phyloP scores from a whole-genome alignment of 2,797 vertebrate species.

The Spea hammondii region DNA sequence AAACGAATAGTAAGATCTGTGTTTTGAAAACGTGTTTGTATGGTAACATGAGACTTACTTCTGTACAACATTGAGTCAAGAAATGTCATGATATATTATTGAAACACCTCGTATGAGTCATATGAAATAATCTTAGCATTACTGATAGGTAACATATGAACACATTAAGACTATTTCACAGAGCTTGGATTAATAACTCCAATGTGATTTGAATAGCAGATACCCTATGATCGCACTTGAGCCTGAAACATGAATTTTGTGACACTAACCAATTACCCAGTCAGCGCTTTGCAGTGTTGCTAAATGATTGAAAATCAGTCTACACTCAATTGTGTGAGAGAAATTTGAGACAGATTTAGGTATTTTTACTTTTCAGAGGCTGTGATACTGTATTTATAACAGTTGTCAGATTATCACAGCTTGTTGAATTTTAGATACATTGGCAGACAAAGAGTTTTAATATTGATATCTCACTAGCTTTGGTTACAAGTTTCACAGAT shows the following conservation, averaged over 20 bases:
- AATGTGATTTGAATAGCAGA: constrained; percentile 18
- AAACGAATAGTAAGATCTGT: not conserved
- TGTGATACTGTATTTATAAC: constrained; percentile 16
- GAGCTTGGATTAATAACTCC: not conserved
- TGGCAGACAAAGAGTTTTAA: constrained; percentile 9
- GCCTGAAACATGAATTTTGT: constrained; percentile 11
- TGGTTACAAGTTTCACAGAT: constrained; percentile 18
- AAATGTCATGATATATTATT: constrained; percentile 5
- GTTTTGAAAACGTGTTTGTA: not conserved
- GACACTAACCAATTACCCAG: not conserved
- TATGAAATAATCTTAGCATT: not conserved
- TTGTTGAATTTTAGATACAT: constrained; percentile 9
- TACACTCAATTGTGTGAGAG: not conserved
- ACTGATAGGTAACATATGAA: constrained; percentile 9
- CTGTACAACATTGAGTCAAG: not conserved
- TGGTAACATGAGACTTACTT: not conserved
- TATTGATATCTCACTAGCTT: constrained; percentile 32
- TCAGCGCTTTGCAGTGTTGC: not conserved
- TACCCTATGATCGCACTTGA: not conserved
- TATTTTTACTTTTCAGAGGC: not conserved
- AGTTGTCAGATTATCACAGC: constrained; percentile 20
- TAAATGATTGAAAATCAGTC: not conserved
- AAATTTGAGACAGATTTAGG: constrained; percentile 7
- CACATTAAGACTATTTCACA: constrained; percentile 2
- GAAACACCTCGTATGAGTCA: constrained; percentile 5